Evolutionary conservation across 2,888 invertebrate genomes (phyloP).

Genomic region (Agriopis marginaria): DNA sequence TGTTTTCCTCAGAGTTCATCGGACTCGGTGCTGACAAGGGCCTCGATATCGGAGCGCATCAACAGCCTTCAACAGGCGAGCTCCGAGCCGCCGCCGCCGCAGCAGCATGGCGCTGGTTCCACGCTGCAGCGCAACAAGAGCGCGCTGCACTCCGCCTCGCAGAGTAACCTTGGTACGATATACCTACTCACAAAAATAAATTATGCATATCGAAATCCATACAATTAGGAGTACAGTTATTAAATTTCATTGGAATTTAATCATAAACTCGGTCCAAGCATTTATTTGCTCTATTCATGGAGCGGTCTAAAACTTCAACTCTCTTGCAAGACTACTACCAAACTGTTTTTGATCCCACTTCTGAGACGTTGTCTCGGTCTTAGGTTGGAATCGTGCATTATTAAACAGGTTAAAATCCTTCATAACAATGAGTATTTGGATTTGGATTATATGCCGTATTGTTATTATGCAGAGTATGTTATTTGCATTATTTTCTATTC

Average conservation of each 20-base stretch:
- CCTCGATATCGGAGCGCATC: constrained; percentile 83
- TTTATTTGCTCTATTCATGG: no score
- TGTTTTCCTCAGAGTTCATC: constrained; percentile 84
- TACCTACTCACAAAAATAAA: background rate
- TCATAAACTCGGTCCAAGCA: no score
- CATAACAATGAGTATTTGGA: no score
- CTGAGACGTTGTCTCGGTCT: no score
- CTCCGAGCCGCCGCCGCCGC: constrained; percentile 58
- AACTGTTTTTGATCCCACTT: background rate
- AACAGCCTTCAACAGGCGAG: constrained; percentile 85
- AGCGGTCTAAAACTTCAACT: background rate
- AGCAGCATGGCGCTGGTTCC: constrained; percentile 54
- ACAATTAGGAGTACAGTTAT: no score
- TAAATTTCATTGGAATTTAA: background rate
- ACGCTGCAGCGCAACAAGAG: constrained; percentile 79
- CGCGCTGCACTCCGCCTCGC: constrained; percentile 71
- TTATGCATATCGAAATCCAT: no score
- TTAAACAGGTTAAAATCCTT: no score
- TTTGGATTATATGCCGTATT: no score
- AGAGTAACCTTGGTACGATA: constrained; percentile 66
- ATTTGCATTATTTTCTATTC: no score
- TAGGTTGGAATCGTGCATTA: no score
- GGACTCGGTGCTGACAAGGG: constrained; percentile 84
- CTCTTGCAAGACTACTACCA: no score
- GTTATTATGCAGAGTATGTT: no score